Base-by-base conservation (phyloP, 30 jellyfish, hydroid and myxozoan species). In the Aurelia sp. region DNA sequence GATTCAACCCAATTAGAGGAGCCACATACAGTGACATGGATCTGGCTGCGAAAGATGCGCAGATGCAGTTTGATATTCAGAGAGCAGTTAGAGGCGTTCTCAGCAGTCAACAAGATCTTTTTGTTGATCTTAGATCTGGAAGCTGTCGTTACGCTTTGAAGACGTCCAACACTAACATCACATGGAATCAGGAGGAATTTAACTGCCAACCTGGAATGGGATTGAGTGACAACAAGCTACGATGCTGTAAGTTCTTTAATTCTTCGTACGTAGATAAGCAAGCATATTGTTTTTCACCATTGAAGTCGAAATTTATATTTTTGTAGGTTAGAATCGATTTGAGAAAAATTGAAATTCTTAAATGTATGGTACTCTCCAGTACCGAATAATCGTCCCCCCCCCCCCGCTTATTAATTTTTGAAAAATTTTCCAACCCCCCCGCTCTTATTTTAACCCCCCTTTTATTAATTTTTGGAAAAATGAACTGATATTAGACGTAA, bases 121-220 rank as follows among this genome's bases (percentile, higher is more conserved):
- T 55, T 4, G 15, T 79, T 27, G 59, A 41, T 11, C 18, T 92
- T 48, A 67, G 31, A 2, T 64, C 58, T 62, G 71, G 63, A 8
- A 80, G 62, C 11, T 71, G 96, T 73, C 31, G 63, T 19, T 76
- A 30, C 18, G 6, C 37, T 13, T 44, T 81, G 73, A 55, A 22
- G 67, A 75, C 59, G 48, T 53, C 94, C 12, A 53, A 20, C 30
- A 81, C 62, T 21, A 37, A 21, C 1, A 73, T 85, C 35, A 73
- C 73, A 19, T 86, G 90, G 93, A 70, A 63, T 16, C 87, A 70
- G 2, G 89, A 78, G 11, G 89, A 75, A n/a, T 27, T 65, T 40
- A 44, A 51, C 9, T 92, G 98, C 57, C 98, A 96, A 27, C 27
- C 62, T 55, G 98, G 98, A 44, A 86, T 92, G 96, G 96, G 92